These are phyloP conservation scores for Fabriciana adippe DNA, from an alignment of 2,888 invertebrate genomes.

Conservation along the genomic window DNA sequence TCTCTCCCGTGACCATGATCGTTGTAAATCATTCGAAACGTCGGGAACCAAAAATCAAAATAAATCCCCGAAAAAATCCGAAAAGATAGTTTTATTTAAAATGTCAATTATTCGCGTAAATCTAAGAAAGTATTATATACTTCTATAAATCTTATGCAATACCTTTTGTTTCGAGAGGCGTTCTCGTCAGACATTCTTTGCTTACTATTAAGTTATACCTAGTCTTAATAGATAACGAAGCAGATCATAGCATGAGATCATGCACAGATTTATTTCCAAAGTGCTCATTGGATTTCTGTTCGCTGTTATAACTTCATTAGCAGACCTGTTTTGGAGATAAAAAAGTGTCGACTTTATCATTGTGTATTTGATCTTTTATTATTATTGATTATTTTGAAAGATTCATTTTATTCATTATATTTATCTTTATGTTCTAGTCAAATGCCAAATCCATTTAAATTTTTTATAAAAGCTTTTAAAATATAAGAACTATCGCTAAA, in stretches of 20 bases:
- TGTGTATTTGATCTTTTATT: background rate
- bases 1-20: no score
- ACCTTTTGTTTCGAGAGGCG: background rate
- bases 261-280: constrained; percentile 37
- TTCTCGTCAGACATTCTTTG: constrained; percentile 15
- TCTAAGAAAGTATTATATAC: no score
- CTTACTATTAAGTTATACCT: constrained; percentile 20
- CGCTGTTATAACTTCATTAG: constrained; percentile 18
- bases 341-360: constrained; percentile 26
- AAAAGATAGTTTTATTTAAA: no score
- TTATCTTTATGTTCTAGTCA: background rate
- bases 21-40: no score
- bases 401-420: background rate
- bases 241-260: constrained; percentile 46
- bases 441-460: constrained; percentile 5
- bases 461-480: background rate
- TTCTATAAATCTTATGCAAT: no score
- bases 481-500: background rate
- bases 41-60: no score
- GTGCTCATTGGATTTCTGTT: constrained; percentile 25
- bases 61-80: no score
- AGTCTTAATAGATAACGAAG: constrained; percentile 40
- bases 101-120: no score
- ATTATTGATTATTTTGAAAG: background rate
- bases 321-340: constrained; percentile 24